Conservation (phyloP, 2,888 invertebrate species). For the Melinaea marsaeus region DNA sequence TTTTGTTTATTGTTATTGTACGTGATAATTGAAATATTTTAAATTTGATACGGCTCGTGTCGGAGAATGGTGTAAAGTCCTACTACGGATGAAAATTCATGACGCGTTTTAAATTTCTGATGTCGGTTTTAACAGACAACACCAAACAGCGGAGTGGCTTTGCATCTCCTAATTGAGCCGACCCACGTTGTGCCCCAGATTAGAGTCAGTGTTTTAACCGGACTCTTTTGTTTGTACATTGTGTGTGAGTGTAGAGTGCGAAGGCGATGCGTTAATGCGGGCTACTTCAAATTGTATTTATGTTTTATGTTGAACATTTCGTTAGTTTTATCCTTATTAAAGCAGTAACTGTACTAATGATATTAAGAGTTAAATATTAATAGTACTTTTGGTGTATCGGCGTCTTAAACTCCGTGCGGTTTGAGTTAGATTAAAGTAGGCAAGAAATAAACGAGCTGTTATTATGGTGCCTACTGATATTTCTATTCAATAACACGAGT, state of each 20-base stretch:
- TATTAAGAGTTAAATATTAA: no score
- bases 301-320: no score
- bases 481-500: slow-evolving; percentile 49
- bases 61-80: not conserved
- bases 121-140: not conserved
- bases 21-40: not conserved
- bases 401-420: slow-evolving; percentile 7
- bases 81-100: not conserved
- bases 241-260: not conserved
- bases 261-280: not conserved
- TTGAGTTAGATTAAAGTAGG: slow-evolving; percentile 23
- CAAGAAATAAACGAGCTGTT: slow-evolving; percentile 39
- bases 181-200: not conserved
- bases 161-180: not conserved
- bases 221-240: not conserved
- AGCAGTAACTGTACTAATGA: no score
- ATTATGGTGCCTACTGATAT: slow-evolving; percentile 45
- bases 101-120: not conserved
- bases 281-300: no score
- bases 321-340: no score
- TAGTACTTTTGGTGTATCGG: not conserved
- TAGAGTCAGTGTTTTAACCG: not conserved
- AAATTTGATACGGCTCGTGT: not conserved
- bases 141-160: not conserved
- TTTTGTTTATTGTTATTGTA: not conserved